These are phyloP conservation scores for Agriopis leucophaearia DNA, from an alignment of 2,888 invertebrate genomes.

Conservation along the genomic window DNA sequence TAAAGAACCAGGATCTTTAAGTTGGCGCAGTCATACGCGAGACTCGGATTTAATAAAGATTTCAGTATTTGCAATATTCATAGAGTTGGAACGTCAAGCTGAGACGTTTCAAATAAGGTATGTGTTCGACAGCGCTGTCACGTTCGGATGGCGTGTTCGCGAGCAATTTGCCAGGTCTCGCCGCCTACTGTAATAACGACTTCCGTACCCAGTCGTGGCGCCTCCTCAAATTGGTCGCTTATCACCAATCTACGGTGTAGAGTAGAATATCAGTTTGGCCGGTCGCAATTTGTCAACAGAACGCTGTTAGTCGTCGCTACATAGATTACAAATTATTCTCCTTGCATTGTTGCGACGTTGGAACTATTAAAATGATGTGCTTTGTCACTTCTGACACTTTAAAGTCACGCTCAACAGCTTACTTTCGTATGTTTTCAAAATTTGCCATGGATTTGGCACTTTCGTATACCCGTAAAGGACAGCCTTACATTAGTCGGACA, in stretches of 20 bases:
- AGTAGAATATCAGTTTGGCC: slow-evolving; percentile 79
- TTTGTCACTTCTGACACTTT: background rate
- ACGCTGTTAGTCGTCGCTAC: slow-evolving; percentile 66
- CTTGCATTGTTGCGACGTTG: slow-evolving; percentile 11
- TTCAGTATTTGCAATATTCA: slow-evolving; percentile 67
- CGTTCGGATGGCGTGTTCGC: slow-evolving; percentile 84
- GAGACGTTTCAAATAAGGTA: slow-evolving; percentile 83
- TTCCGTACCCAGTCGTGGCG: slow-evolving; percentile 85
- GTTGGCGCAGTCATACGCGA: slow-evolving; percentile 31
- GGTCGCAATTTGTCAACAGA: slow-evolving; percentile 81
- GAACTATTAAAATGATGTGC: slow-evolving; percentile 7
- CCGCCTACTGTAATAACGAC: slow-evolving; percentile 86
- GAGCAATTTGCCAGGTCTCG: slow-evolving; percentile 82
- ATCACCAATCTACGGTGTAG: slow-evolving; percentile 84
- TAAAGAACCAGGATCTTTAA: slow-evolving; percentile 13
- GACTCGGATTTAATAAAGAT: slow-evolving; percentile 47
- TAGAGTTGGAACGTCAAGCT: slow-evolving; percentile 72
- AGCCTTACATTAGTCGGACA: too few species aligned
- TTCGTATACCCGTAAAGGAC: too few species aligned
- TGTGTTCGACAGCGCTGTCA: slow-evolving; percentile 85
- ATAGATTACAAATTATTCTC: slow-evolving; percentile 40
- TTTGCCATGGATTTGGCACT: too few species aligned
- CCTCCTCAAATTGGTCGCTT: slow-evolving; percentile 86
- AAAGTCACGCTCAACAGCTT: too few species aligned
- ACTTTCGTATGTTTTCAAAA: too few species aligned